Evolutionary conservation across 1,140 invertebrate genomes (phyloP).

Genomic region (Holcopasites calliopsidis): DNA sequence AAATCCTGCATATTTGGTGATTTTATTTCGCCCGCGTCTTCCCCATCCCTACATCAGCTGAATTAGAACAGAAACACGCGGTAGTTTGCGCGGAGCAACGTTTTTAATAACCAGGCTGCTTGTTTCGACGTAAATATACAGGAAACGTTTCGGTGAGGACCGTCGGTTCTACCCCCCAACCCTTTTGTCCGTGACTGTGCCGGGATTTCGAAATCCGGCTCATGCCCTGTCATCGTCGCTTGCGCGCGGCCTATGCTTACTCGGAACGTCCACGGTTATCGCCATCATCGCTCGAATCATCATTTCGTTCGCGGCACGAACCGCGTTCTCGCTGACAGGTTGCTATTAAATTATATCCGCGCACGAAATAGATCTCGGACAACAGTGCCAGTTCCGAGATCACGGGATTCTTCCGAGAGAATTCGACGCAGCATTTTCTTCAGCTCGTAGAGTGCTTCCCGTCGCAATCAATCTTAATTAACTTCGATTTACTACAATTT

Average conservation of each 20-base stretch:
- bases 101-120: neutral
- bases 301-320: slow-evolving; percentile 20
- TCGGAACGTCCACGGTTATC: neutral
- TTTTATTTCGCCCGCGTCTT: neutral
- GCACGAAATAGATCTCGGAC: neutral
- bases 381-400: neutral
- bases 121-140: neutral
- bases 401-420: too few species aligned
- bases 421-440: too few species aligned
- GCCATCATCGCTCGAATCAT: neutral
- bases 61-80: slow-evolving; percentile 13
- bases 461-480: neutral
- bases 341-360: neutral
- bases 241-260: slow-evolving; percentile 4
- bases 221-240: neutral
- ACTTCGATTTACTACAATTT: slow-evolving; percentile 2
- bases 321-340: neutral
- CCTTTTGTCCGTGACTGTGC: neutral
- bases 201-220: neutral
- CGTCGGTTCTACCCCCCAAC: neutral
- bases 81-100: neutral
- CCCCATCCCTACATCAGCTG: neutral
- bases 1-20: neutral
- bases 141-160: neutral
- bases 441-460: neutral